Percentiles rank a stretch among this genome's conserved stretches.
These are phyloP conservation scores for Sciurus carolinensis DNA, from an alignment of 2,797 vertebrate species.

Conservation along the genomic window DNA sequence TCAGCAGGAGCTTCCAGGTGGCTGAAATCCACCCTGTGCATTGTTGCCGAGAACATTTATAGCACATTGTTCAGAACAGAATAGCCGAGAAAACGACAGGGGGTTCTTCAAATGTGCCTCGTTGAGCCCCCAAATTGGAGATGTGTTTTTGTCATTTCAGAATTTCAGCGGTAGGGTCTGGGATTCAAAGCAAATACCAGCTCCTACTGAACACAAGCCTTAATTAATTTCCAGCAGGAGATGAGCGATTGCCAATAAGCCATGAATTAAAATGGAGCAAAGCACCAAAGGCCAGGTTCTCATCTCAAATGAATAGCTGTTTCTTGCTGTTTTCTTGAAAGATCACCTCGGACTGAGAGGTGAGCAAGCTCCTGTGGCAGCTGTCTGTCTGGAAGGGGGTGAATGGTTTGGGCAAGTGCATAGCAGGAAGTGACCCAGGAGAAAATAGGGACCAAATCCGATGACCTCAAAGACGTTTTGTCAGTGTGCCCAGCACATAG, in stretches of 20 bases:
- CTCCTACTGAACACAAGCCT: slow-evolving; percentile 46
- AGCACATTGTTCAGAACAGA: slow-evolving; percentile 82
- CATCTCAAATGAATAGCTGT: slow-evolving; percentile 9
- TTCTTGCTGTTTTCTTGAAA: slow-evolving; percentile 76
- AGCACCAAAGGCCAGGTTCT: slow-evolving; percentile 61
- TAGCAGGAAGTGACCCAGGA: not conserved
- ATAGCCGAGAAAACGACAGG: slow-evolving; percentile 68
- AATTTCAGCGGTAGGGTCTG: slow-evolving; percentile 67
- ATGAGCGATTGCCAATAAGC: slow-evolving; percentile 74
- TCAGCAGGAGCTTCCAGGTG: slow-evolving; percentile 77
- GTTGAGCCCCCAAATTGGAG: slow-evolving; percentile 68
- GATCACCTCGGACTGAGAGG: slow-evolving; percentile 49
- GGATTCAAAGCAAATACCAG: slow-evolving; percentile 75
- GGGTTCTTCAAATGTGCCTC: slow-evolving; percentile 72
- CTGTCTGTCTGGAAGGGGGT: not conserved
- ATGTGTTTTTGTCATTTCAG: slow-evolving; percentile 72
- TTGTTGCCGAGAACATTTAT: slow-evolving; percentile 81
- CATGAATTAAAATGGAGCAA: slow-evolving; percentile 64
- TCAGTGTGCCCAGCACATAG: not conserved
- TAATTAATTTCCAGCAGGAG: slow-evolving; percentile 77
- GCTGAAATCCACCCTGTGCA: slow-evolving; percentile 70
- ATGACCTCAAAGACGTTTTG: not conserved
- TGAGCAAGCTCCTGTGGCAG: not conserved
- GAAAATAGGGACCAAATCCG: not conserved
- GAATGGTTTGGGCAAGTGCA: not conserved